A percentile compares a stretch with the other conserved stretches of the same genome.
Conservation (phyloP, 1,140 invertebrate species). For the Vanessa atalanta region DNA sequence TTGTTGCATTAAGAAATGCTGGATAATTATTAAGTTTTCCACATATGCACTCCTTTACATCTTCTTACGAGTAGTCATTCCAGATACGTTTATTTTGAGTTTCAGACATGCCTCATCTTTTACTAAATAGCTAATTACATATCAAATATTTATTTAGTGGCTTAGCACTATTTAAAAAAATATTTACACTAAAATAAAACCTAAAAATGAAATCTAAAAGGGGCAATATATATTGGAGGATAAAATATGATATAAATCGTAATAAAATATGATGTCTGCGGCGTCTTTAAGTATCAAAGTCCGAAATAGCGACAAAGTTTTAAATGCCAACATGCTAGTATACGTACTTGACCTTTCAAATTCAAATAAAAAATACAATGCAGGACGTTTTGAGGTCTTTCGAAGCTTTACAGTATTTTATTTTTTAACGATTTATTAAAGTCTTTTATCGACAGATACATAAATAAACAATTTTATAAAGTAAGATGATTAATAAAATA, state of each 20-base stretch:
- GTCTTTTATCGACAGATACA: neutral
- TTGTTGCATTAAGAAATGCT: no score
- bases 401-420: neutral
- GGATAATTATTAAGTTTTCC: no score
- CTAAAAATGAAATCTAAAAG: no score
- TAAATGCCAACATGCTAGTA: constrained; percentile 37
- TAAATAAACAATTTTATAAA: neutral
- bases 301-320: constrained; percentile 21
- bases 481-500: neutral
- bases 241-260: neutral
- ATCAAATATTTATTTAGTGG: no score
- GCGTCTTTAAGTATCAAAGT: constrained; percentile 14
- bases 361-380: constrained; percentile 20
- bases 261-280: constrained; percentile 7
- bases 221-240: no score
- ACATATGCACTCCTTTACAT: no score
- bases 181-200: no score
- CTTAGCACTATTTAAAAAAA: no score
- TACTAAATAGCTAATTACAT: no score
- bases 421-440: neutral
- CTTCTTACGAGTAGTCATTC: no score
- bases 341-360: constrained; percentile 37
- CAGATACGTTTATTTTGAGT: no score
- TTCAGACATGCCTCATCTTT: no score
- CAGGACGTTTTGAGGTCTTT: constrained; percentile 12